Percentiles rank a stretch among this genome's conserved stretches.
These are phyloP conservation scores for Agonopterix heracliana DNA, from an alignment of 2,888 invertebrate species.

Conservation along the genomic window DNA sequence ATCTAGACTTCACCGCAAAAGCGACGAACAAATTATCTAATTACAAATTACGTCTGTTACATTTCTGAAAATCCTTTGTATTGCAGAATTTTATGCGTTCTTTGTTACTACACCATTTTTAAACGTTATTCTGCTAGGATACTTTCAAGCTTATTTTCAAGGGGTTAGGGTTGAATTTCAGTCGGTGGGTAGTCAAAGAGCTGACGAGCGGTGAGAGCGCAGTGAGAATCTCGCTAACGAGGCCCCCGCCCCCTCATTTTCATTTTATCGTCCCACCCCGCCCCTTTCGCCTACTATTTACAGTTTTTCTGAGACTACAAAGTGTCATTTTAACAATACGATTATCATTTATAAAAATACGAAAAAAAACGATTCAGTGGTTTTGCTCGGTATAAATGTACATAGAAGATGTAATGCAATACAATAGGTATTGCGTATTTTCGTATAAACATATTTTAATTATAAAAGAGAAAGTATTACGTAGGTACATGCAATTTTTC, in stretches of 20 bases:
- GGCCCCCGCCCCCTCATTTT: conserved; percentile 35
- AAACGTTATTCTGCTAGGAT: conserved; percentile 17
- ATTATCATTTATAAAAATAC: too few relatives aligned
- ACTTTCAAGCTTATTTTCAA: too few relatives aligned
- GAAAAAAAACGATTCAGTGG: too few relatives aligned
- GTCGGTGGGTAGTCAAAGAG: conserved; percentile 8
- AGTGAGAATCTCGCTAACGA: conserved; percentile 35
- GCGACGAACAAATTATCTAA: conserved; percentile 52
- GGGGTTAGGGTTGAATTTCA: conserved; percentile 15
- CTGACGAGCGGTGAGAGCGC: conserved; percentile 34
- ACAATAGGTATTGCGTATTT: too few relatives aligned
- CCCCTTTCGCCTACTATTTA: conserved; percentile 23
- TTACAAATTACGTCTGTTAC: conserved; percentile 68
- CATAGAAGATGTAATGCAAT: too few relatives aligned
- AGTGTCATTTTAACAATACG: too few relatives aligned
- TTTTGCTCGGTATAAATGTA: too few relatives aligned
- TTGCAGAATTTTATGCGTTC: conserved; percentile 66
- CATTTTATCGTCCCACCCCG: conserved; percentile 31
- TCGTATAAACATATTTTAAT: too few relatives aligned
- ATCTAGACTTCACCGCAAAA: not conserved
- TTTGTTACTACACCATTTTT: conserved; percentile 58
- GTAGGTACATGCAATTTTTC: too few relatives aligned
- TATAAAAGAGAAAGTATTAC: too few relatives aligned
- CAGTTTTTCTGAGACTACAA: conserved; percentile 17
- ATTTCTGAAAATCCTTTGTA: conserved; percentile 69